phyloP scores from a whole-genome alignment of 2,888 invertebrate genomes.

The Argyresthia goedartella region DNA sequence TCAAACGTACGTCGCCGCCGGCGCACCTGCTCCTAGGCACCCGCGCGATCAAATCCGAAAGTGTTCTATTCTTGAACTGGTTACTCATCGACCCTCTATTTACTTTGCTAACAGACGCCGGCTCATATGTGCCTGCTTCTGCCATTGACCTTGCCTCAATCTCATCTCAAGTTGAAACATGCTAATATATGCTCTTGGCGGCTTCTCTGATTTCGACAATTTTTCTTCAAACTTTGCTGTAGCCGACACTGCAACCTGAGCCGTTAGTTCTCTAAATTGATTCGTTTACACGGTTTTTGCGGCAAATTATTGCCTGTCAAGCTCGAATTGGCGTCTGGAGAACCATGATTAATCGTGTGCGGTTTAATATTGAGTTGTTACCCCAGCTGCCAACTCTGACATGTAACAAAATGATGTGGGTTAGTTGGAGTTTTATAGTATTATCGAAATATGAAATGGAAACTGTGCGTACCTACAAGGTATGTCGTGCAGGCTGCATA shows the following conservation, averaged over 20 bases:
- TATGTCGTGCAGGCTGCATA: slow-evolving; percentile 73
- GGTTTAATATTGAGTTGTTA: neutral
- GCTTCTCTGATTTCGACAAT: neutral
- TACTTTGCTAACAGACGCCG: slow-evolving; percentile 51
- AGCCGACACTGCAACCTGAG: neutral
- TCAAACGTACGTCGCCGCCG: slow-evolving; percentile 15
- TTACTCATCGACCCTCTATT: slow-evolving; percentile 58
- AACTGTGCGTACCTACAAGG: slow-evolving; percentile 62
- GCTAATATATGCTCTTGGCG: neutral
- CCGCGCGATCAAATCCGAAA: slow-evolving; percentile 35
- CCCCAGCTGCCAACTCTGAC: neutral
- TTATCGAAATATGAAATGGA: neutral
- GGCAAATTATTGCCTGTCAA: neutral
- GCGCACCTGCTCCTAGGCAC: slow-evolving; percentile 38
- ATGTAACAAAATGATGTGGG: neutral
- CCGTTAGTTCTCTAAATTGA: neutral
- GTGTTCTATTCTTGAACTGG: slow-evolving; percentile 50
- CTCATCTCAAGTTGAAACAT: neutral
- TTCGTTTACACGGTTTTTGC: slow-evolving; percentile 1
- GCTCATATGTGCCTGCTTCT: slow-evolving; percentile 38
- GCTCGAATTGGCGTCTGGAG: neutral
- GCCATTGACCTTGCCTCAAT: slow-evolving; percentile 59
- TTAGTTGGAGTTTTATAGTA: neutral
- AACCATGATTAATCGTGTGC: neutral
- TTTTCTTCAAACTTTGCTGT: neutral